Evolutionary conservation across 2,888 invertebrate genomes (phyloP), one percentile per base, ranked within the genome.

Genomic region (Agrochola circellaris): DNA sequence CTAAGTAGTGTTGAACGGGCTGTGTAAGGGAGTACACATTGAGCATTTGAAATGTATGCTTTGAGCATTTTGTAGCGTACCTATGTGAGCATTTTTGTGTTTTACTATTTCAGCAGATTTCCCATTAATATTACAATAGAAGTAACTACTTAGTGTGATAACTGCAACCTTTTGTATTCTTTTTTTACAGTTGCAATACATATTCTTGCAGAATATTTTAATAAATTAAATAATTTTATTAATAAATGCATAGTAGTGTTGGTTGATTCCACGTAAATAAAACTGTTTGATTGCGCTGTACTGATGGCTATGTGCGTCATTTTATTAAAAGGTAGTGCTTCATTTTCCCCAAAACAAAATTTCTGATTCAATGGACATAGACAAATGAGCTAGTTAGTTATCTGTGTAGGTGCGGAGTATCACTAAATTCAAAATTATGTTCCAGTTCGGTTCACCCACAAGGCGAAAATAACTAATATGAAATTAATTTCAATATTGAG

Each of bases 1-100:
- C 77, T 83, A 88, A 84, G 84, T 84, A 87, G 73, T 81, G 61
- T 79, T 75, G 48, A 79, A 76, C 72, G 70, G 42, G 75, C 74
- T 71, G 61, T 64, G 65, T 61, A 65, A 62, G 42, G 42, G 62
- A 56, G 45, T 76, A 86, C 83, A 82, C 79, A 86, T 82, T 84
- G 79, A 86, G 71, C 82, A 72, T 56, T 51, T n/a, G 8, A 8
- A 56, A 20, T 17, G 6, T 11, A 0, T 9, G 45, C 20, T 61
- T n/a, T 83, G 73, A 79, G 73, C 64, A 71, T 66, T n/a, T 3
- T 58, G n/a, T 30, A 15, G 23, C 26, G 7, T 23, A n/a, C n/a
- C n/a, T n/a, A 26, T n/a, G 23, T 62, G 1, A 61, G 34, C 9
- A n/a, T n/a, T 61, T 51, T 17, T 20, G 3, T 64, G 23, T 17